Evolutionary conservation across 1,140 invertebrate genomes (phyloP), one percentile per base, ranked within the genome.

Genomic region (Achatina immaculata): DNA sequence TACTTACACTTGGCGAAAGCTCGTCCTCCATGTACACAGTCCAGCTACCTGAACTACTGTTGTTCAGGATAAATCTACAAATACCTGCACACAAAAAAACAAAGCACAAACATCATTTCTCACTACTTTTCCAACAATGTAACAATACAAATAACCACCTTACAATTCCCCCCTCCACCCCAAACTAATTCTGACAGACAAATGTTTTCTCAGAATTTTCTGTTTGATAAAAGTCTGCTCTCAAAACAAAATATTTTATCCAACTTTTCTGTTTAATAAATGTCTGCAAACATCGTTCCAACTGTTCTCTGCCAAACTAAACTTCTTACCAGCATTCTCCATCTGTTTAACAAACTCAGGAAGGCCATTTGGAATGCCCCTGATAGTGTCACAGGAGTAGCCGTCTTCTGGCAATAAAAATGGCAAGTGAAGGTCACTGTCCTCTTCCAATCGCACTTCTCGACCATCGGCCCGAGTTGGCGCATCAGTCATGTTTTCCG

Each of bases 321-420:
- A n/a, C n/a, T 28, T 31, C 80, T 73, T 81, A 90, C 90, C 96
- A 68, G 95, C 94, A 69, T 95, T 94, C 89, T 97, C 95, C 34
- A 99, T 92, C 2, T 97, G 96, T 77, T 95, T 94, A 36, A 99
- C 92, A 89, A 98, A 99, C 89, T 99, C 97, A 0, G 95, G 95
- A 36, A 99, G 92, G 6, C 96, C 97, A n/a, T 95, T 94, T 34
- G 97, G 97, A 66, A 90, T 86, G 19, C 97, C 97, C 74, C 95
- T 93, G 66, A 98, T 96, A 58, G 98, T 96, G 92, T 99, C 98
- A 91, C 97, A 98, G 87, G 97, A 98, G 92, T 99, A 99, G 21
- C 98, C 98, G 92, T 99, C 98, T 88, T 98, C 97, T 0, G 98
- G 98, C 21, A 99, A 92, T 7, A 99, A 91, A 76, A 99, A 95